phyloP scores from a whole-genome alignment of 2,888 invertebrate genomes.

The Diarsia mendica region DNA sequence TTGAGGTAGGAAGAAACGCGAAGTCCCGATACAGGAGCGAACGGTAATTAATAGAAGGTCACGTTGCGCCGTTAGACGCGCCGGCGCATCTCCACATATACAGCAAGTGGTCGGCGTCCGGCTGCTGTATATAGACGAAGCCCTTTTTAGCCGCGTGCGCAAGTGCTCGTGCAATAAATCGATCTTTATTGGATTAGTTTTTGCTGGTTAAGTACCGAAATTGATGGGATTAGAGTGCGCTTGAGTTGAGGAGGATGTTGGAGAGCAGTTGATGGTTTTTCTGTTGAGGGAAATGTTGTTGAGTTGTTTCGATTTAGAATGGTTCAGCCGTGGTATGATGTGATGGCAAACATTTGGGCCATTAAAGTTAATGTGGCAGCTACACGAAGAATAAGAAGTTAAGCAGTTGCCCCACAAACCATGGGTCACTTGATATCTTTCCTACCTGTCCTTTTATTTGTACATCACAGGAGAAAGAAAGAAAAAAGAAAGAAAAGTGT shows the following conservation, averaged over 20 bases:
- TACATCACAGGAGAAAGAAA: too few relatives aligned
- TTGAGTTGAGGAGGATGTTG: slow-evolving; percentile 34
- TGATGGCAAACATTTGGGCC: too few relatives aligned
- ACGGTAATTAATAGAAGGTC: slow-evolving; percentile 89
- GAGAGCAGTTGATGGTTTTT: slow-evolving; percentile 16
- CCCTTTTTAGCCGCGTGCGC: slow-evolving; percentile 69
- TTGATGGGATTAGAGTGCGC: slow-evolving; percentile 36
- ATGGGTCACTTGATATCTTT: too few relatives aligned
- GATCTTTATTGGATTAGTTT: slow-evolving; percentile 58
- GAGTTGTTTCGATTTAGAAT: neutral
- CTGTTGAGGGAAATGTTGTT: neutral
- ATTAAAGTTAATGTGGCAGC: too few relatives aligned
- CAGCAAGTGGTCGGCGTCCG: slow-evolving; percentile 79
- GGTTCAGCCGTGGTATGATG: too few relatives aligned
- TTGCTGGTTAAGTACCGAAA: slow-evolving; percentile 58
- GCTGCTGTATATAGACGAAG: slow-evolving; percentile 79
- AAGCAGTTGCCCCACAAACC: too few relatives aligned
- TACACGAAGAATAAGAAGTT: too few relatives aligned
- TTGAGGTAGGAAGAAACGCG: slow-evolving; percentile 68
- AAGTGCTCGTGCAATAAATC: slow-evolving; percentile 58
- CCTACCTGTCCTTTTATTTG: too few relatives aligned
- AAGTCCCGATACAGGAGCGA: slow-evolving; percentile 80
- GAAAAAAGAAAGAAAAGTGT: too few relatives aligned
- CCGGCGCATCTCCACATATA: slow-evolving; percentile 84
- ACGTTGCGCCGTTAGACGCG: slow-evolving; percentile 83